Evolutionary conservation across 2,888 invertebrate genomes (phyloP).

Genomic region (Lepeophtheirus nordmannii): DNA sequence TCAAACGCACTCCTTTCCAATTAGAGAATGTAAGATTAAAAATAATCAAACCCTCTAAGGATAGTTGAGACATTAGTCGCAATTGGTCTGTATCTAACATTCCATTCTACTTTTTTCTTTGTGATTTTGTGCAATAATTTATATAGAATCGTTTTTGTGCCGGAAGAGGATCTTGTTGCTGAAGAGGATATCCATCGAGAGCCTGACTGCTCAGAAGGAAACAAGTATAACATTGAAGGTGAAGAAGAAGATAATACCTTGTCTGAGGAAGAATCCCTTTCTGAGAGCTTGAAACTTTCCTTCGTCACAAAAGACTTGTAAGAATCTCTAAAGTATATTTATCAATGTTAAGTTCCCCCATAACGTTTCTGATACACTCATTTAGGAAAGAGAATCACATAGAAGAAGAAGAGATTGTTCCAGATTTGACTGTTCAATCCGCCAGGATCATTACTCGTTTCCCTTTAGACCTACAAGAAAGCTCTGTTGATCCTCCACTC

Average conservation of each 20-base stretch:
- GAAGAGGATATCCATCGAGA: slow-evolving; percentile 1
- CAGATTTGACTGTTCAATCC: slow-evolving; percentile 21
- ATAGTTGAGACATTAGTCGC: no score
- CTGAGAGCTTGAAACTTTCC: background rate
- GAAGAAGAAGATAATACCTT: background rate
- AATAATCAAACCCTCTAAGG: no score
- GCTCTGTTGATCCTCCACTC: slow-evolving; percentile 19
- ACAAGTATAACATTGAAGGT: background rate
- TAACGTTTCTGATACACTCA: background rate
- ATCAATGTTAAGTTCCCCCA: background rate
- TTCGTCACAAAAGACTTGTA: background rate
- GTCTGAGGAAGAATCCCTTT: slow-evolving; percentile 3
- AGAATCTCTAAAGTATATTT: no score
- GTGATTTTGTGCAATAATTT: no score
- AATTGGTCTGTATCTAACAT: no score
- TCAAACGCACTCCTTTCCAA: no score
- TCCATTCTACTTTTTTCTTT: no score
- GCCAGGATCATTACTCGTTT: background rate
- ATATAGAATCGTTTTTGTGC: slow-evolving; percentile 22
- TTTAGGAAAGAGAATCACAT: background rate
- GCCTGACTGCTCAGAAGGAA: background rate
- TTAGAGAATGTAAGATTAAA: no score
- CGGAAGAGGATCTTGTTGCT: slow-evolving; percentile 17
- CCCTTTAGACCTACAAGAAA: slow-evolving; percentile 15
- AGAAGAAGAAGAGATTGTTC: slow-evolving; percentile 12